Conservation (phyloP, 2,888 invertebrate genomes). For the Athalia rosae region DNA sequence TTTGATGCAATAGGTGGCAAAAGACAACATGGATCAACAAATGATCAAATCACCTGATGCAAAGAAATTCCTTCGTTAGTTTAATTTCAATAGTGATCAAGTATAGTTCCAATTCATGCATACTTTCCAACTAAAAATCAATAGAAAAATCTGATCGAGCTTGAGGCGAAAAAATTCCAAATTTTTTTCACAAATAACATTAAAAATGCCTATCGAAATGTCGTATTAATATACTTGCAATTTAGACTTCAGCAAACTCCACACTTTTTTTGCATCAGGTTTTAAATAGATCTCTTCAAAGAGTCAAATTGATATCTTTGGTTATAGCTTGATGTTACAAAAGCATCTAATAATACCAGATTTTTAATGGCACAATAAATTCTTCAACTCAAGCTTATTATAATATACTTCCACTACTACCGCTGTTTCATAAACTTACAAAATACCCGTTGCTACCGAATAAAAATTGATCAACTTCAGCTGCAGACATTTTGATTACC, state of each 20-base stretch:
- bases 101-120: too few species aligned
- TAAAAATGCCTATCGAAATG: too few species aligned
- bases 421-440: slow-evolving; percentile 34
- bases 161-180: too few species aligned
- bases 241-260: neutral
- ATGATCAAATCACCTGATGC: too few species aligned
- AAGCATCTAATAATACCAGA: slow-evolving; percentile 30
- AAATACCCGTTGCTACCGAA: slow-evolving; percentile 7
- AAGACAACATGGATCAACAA: too few species aligned
- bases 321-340: slow-evolving; percentile 8
- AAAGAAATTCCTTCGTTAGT: too few species aligned
- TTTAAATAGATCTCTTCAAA: slow-evolving; percentile 19
- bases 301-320: slow-evolving; percentile 20
- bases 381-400: neutral
- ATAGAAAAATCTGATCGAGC: too few species aligned
- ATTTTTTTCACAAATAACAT: too few species aligned
- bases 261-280: neutral
- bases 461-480: slow-evolving; percentile 39
- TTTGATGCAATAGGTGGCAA: too few species aligned
- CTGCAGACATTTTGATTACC: slow-evolving; percentile 24
- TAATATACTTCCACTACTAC: neutral
- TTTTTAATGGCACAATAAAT: slow-evolving; percentile 13
- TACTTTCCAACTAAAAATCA: too few species aligned
- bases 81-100: too few species aligned
- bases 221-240: too few species aligned